Evolutionary conservation across 2,113 vertebrate genomes (phyloP), one percentile per base, ranked within the genome.

Genomic region (Telmatochromis sp.): DNA sequence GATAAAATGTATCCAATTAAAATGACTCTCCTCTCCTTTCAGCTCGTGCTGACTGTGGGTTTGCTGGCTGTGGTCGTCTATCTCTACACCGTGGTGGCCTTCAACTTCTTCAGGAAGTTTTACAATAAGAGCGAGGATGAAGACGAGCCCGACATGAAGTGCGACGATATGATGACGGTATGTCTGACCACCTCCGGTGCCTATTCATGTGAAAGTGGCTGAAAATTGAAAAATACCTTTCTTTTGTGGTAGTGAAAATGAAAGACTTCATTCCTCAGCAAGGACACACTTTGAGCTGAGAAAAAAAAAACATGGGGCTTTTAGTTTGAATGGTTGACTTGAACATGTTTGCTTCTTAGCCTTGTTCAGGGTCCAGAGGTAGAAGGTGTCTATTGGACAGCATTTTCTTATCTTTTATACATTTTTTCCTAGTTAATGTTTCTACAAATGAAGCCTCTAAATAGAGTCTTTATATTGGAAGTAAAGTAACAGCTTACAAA

Each of bases 31-130:
- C 26, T 84, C 11, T 89, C 10, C 80, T 21, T 54, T 5, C 86
- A 99, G 99, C 94, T 99, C 10, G 97, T 98, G 87, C 95, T 99
- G 85, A 99, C 99, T 0, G 99, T 99, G 7, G 99, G 99, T 8
- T 97, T 99, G 89, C 96, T 99, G 9, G 98, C 98, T 0, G 98
- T 99, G 15, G 98, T 99, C 2, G 98, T 99, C 21, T 99, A 99
- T 80, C 98, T 99, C 63, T 99, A 99, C 93, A 99, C 98, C 0
- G 98, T 99, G 86, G 98, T 99, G 93, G 98, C 98, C 3, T 99
- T 99, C 95, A 99, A 99, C 96, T 99, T 99, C 96, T 99, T 99
- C 96, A 97, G 98, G 78, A 99, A 99, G 94, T 99, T 99, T 97
- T 99, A 99, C 97, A 99, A 99, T 90, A 99, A 99, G 94, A 98